Evolutionary conservation across 1,140 invertebrate species (phyloP).

Genomic region (Dendroctonus ponderosae): DNA sequence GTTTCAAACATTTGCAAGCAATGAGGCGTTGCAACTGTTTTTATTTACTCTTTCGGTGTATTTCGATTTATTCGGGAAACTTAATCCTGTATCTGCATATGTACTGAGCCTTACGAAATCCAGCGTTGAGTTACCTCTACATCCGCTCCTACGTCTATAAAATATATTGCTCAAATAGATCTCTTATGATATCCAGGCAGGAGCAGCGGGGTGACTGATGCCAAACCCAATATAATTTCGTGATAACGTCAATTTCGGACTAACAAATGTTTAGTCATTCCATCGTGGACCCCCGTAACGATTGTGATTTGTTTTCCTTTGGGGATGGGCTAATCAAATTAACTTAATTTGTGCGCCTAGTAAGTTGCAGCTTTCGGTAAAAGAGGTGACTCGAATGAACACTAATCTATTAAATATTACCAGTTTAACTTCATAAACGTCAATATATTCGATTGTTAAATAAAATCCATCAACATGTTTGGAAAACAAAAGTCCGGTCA

Average conservation of each 20-base stretch:
- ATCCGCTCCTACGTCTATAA: neutral
- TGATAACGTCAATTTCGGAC: conserved; percentile 27
- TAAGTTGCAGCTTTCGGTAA: conserved; percentile 7
- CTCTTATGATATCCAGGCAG: conserved; percentile 3
- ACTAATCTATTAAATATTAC: no score
- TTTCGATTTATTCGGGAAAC: no score
- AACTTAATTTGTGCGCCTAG: conserved; percentile 20
- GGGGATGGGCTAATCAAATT: conserved; percentile 28
- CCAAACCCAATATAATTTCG: conserved; percentile 23
- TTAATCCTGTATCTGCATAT: no score
- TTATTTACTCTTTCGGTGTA: no score
- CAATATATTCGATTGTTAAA: no score
- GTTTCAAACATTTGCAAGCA: no score
- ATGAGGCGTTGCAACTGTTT: no score
- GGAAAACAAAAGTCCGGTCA: no score
- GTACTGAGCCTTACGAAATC: no score
- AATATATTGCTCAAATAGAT: conserved; percentile 11
- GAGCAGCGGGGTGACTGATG: conserved; percentile 9
- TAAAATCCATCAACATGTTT: no score
- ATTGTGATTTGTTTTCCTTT: conserved; percentile 24
- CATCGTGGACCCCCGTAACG: conserved; percentile 22
- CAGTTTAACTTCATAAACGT: no score
- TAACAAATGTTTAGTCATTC: conserved; percentile 26
- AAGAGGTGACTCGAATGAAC: neutral
- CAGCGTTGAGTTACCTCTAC: no score